Evolutionary conservation across 1,140 invertebrate genomes (phyloP).

Genomic region (Papilio glaucus): DNA sequence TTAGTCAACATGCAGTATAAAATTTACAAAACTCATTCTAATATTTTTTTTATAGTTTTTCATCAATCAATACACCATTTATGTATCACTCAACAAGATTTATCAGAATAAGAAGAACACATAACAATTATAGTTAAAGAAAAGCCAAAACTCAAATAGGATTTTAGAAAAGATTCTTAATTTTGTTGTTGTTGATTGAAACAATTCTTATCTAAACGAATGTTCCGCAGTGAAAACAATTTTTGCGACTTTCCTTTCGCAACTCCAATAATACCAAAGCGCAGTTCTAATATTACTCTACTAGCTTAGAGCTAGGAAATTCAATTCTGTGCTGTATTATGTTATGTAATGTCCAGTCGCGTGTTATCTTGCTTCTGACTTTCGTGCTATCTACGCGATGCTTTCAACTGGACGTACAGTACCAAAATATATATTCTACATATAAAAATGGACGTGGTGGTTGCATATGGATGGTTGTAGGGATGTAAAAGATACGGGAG

Average conservation of each 20-base stretch:
- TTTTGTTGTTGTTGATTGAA: too few relatives aligned
- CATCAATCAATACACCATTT: too few relatives aligned
- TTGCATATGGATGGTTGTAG: too few relatives aligned
- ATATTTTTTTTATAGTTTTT: too few relatives aligned
- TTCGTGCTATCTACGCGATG: background rate
- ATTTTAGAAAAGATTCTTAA: background rate
- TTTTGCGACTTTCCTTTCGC: background rate
- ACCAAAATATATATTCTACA: too few relatives aligned
- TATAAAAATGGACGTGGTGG: too few relatives aligned
- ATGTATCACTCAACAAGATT: too few relatives aligned
- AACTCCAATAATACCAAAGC: background rate
- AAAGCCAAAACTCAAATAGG: background rate
- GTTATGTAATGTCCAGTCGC: background rate
- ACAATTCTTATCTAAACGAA: background rate
- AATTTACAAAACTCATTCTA: too few relatives aligned
- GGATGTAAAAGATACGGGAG: too few relatives aligned
- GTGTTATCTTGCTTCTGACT: background rate
- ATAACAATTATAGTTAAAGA: too few relatives aligned
- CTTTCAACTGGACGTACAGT: background rate
- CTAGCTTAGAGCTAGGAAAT: constrained; percentile 8
- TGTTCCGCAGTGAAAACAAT: background rate
- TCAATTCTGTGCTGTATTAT: background rate
- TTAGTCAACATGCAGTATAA: too few relatives aligned
- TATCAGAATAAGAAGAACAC: too few relatives aligned
- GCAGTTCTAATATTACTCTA: background rate